Percentiles rank a stretch among this genome's conserved stretches.
phyloP scores from a whole-genome alignment of 30 jellyfish, hydroid and myxozoan species.

The Hydractinia echinata region DNA sequence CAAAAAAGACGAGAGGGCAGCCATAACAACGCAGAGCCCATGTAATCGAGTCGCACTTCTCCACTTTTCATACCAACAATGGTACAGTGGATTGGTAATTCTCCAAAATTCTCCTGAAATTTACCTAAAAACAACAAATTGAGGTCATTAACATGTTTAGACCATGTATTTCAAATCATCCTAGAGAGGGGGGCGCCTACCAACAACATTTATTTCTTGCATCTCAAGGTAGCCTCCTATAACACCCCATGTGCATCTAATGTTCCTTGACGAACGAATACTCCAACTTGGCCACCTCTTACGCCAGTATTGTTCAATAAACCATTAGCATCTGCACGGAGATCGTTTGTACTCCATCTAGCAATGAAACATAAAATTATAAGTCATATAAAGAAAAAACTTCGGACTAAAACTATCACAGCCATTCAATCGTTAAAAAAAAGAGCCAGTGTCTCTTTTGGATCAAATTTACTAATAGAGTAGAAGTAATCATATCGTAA shows the following conservation, averaged over 20 bases:
- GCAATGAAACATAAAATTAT: background rate
- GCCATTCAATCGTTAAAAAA: background rate
- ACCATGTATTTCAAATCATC: background rate
- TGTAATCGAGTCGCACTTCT: conserved; percentile 87
- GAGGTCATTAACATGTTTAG: background rate
- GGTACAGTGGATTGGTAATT: conserved; percentile 60
- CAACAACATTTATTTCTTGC: conserved; percentile 57
- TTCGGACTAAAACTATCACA: background rate
- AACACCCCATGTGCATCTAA: conserved; percentile 97
- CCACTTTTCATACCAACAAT: conserved; percentile 57
- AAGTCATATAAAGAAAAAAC: background rate
- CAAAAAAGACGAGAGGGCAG: conserved; percentile 56
- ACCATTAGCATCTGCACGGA: conserved; percentile 54
- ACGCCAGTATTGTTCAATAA: conserved; percentile 70
- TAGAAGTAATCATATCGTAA: background rate
- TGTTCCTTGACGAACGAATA: conserved; percentile 79
- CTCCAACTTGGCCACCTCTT: conserved; percentile 33
- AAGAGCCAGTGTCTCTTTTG: background rate
- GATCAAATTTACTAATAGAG: background rate
- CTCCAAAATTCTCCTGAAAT: conserved; percentile 62
- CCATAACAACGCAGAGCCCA: conserved; percentile 98
- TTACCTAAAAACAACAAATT: conserved; percentile 41
- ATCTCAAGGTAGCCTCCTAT: conserved; percentile 88
- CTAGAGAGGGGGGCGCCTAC: conserved; percentile 33
- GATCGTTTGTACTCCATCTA: conserved; percentile 90